Evolutionary conservation across 2,888 invertebrate genomes (phyloP).

Genomic region (Drosophila eohydei): DNA sequence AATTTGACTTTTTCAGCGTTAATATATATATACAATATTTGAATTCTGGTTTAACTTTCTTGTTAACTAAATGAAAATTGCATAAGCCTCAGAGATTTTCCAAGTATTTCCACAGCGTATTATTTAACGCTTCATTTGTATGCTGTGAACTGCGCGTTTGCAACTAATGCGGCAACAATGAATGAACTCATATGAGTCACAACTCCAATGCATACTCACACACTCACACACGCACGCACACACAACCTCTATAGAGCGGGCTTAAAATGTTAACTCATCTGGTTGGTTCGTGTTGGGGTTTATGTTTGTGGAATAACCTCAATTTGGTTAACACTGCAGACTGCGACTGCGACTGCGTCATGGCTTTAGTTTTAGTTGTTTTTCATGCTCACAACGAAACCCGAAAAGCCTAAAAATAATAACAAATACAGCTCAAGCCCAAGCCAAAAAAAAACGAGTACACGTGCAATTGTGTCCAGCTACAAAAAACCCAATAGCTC

Average conservation of each 20-base stretch:
- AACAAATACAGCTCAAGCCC: constrained; percentile 12
- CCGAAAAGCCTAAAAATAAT: constrained; percentile 36
- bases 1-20: no score
- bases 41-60: neutral
- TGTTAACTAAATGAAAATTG: constrained; percentile 10
- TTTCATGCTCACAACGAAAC: constrained; percentile 46
- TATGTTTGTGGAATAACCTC: constrained; percentile 73
- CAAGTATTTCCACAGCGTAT: constrained; percentile 28
- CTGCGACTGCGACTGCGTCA: constrained; percentile 75
- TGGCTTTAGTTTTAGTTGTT: constrained; percentile 58
- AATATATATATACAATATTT: no score
- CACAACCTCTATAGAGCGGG: constrained; percentile 31
- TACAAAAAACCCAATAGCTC: constrained; percentile 24
- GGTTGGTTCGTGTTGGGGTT: constrained; percentile 33
- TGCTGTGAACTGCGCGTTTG: constrained; percentile 50
- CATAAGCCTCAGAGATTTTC: constrained; percentile 23
- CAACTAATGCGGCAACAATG: constrained; percentile 40
- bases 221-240: constrained; percentile 17
- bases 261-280: constrained; percentile 78
- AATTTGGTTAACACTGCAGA: constrained; percentile 73
- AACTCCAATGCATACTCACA: constrained; percentile 24
- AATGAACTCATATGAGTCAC: constrained; percentile 63
- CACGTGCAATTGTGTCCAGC: constrained; percentile 53
- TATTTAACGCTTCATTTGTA: constrained; percentile 40
- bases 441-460: constrained; percentile 30